Conservation (phyloP, 2,888 invertebrate species). For the Amiota minor region DNA sequence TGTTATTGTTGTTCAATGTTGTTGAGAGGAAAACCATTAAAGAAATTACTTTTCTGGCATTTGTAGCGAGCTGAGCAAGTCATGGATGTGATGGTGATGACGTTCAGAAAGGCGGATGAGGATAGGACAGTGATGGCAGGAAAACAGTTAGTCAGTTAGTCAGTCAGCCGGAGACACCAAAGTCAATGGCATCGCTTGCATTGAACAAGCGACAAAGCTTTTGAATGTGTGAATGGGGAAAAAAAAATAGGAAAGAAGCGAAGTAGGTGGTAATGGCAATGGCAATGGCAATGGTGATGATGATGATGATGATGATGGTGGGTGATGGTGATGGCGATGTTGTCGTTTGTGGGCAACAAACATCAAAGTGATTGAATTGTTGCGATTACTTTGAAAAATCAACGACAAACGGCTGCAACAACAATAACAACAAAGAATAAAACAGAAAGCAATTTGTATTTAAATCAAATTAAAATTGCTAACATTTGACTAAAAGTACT, state of each 20-base stretch:
- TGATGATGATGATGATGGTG: background rate
- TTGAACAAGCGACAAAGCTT: constrained; percentile 41
- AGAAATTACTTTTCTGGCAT: constrained; percentile 67
- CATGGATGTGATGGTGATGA: no score
- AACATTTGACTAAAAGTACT: constrained; percentile 31
- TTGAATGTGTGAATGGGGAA: constrained; percentile 37
- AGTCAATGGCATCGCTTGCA: constrained; percentile 5
- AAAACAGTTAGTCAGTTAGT: constrained; percentile 43
- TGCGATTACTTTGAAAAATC: constrained; percentile 64
- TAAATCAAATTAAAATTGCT: constrained; percentile 64
- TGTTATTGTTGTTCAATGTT: background rate
- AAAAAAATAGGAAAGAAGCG: constrained; percentile 33
- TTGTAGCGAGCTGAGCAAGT: constrained; percentile 18
- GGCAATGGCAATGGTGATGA: constrained; percentile 31
- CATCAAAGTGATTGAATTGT: constrained; percentile 70
- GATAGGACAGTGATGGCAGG: background rate
- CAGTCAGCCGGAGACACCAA: constrained; percentile 62
- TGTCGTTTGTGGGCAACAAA: constrained; percentile 56
- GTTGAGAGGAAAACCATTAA: constrained; percentile 61
- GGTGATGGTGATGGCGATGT: constrained; percentile 25
- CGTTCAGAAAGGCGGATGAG: no score
- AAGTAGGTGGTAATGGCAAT: constrained; percentile 6
- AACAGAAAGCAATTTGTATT: constrained; percentile 51
- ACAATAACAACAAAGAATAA: constrained; percentile 21
- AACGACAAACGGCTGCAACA: constrained; percentile 15